Base-by-base conservation (phyloP, 2,113 vertebrate genomes). In the Brachyhypopomus gauderio region DNA sequence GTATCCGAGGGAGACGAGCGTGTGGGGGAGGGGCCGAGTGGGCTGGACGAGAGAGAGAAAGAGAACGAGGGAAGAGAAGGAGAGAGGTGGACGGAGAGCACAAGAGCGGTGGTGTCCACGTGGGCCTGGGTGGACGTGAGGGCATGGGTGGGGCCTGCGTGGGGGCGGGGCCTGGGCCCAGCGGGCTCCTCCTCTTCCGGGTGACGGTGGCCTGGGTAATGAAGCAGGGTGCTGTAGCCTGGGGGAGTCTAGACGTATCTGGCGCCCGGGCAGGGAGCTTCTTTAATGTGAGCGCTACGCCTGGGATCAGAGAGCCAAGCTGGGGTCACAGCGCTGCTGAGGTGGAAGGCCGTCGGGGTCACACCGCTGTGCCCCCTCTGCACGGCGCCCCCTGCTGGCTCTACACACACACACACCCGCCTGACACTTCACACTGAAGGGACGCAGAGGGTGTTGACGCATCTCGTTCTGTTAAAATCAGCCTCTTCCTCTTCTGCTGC, bases 201-300 rank as follows among this genome's bases (percentile, higher is more conserved):
- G 88, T 93, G 91, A 90, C 78, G 83, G 82, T 82, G 91, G 92
- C 90, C 89, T 92, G 89, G 90, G 90, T 91, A 91, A 93, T 93
- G 93, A 88, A 92, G 81, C 88, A 91, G 89, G 91, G 87, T 89
- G 86, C 86, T 83, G 72, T 84, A 83, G 85, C 82, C 79, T 67
- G 77, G 71, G 85, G 79, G 82, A 83, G 94, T 95, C 92, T 94
- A 94, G 94, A 93, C 93, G 80, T 88, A 91, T 93, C 92, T 93
- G 90, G 84, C 89, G 88, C 84, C 74, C 66, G 64, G 79, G 67
- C 78, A 78, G 72, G 52, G 64, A 58, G 72, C 86, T 86, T 90
- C 87, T 90, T 90, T 92, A 91, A 89, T 86, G 87, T 90, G 88
- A 79, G 90, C 77, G 81, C 82, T 91, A 89, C 89, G 85, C 92